Percentiles rank a stretch among this genome's conserved stretches.
phyloP scores from a whole-genome alignment of 2,888 invertebrate genomes.

The Aethes cnicana region DNA sequence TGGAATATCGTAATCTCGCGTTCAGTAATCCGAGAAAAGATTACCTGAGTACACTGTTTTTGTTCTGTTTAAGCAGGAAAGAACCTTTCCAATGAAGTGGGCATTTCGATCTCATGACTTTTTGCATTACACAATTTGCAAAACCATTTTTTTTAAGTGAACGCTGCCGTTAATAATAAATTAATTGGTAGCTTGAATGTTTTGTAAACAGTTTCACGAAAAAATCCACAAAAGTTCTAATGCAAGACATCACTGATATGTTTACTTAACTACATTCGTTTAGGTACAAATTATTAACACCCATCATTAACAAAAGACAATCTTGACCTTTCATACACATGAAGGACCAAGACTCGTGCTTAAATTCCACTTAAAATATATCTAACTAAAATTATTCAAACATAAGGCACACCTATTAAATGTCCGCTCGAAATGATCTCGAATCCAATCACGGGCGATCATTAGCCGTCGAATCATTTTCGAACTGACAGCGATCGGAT shows the following conservation, averaged over 20 bases:
- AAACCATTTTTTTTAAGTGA: background rate
- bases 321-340: too few relatives aligned
- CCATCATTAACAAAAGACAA: too few relatives aligned
- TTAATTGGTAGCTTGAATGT: too few relatives aligned
- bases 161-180: background rate
- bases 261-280: too few relatives aligned
- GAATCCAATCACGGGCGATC: conserved; percentile 23
- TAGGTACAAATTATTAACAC: too few relatives aligned
- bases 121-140: conserved; percentile 16
- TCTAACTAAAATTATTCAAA: too few relatives aligned
- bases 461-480: conserved; percentile 38
- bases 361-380: too few relatives aligned
- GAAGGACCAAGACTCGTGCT: too few relatives aligned
- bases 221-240: too few relatives aligned
- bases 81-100: conserved; percentile 29
- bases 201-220: too few relatives aligned
- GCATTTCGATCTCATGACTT: conserved; percentile 17
- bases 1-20: conserved; percentile 58
- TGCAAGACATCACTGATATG: too few relatives aligned
- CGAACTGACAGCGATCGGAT: conserved; percentile 45
- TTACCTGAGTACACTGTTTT: conserved; percentile 55
- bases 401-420: background rate
- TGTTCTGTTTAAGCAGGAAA: conserved; percentile 35
- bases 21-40: conserved; percentile 53
- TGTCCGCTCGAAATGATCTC: background rate